phyloP scores from a whole-genome alignment of 2,113 vertebrate genomes.

The Machaerirhynchus nigripectus region DNA sequence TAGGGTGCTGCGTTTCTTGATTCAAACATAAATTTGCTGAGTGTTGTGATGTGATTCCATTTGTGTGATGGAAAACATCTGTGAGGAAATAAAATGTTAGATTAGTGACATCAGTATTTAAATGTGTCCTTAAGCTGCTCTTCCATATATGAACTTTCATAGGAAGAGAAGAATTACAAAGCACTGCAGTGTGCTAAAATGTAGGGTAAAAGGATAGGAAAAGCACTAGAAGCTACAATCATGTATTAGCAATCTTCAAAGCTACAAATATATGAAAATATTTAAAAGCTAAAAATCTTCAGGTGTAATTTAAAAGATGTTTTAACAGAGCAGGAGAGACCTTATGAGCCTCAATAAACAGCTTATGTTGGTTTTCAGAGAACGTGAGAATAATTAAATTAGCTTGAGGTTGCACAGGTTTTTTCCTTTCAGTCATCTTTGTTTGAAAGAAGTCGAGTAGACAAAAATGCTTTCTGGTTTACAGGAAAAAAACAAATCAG shows the following conservation, averaged over 20 bases:
- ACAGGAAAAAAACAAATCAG: background rate
- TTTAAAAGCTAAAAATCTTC: background rate
- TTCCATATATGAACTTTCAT: background rate
- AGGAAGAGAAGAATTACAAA: background rate
- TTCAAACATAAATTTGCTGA: background rate
- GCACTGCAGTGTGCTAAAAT: background rate
- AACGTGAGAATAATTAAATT: background rate
- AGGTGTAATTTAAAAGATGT: background rate
- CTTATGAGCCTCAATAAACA: background rate
- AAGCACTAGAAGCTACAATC: background rate
- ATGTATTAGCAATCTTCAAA: background rate
- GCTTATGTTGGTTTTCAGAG: background rate
- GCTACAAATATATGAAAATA: background rate
- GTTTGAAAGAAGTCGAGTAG: background rate
- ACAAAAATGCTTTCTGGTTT: background rate
- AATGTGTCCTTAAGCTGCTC: background rate
- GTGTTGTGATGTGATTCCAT: background rate
- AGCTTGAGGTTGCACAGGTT: background rate
- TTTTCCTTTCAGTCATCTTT: background rate
- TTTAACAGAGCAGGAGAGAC: background rate
- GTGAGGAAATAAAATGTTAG: background rate
- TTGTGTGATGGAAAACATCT: background rate
- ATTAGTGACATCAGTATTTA: background rate
- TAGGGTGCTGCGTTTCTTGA: background rate
- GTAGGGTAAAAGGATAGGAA: fast-evolving